Evolutionary conservation across 1,140 invertebrate genomes (phyloP).

Genomic region (Planococcus citri): DNA sequence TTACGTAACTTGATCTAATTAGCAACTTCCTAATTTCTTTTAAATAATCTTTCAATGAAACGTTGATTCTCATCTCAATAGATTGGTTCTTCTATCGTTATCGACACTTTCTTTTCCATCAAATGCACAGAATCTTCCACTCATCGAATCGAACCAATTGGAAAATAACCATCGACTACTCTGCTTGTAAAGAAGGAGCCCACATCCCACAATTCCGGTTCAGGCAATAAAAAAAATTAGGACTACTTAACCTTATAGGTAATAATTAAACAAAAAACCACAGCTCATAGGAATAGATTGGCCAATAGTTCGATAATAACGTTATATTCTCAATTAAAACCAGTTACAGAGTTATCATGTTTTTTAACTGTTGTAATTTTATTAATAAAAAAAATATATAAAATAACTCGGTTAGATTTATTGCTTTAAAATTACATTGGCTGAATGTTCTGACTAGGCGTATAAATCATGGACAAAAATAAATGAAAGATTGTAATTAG

Average conservation of each 20-base stretch:
- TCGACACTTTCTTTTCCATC: too few species aligned
- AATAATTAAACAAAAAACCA: neutral
- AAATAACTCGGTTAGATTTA: constrained; percentile 11
- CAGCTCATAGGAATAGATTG: neutral
- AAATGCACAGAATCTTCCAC: too few species aligned
- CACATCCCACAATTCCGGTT: too few species aligned
- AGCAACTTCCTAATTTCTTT: too few species aligned
- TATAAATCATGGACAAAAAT: neutral
- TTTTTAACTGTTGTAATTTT: constrained; percentile 11
- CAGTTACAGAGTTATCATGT: neutral
- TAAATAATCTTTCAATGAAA: too few species aligned
- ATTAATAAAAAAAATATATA: neutral
- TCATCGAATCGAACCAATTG: too few species aligned
- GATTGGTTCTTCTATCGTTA: too few species aligned
- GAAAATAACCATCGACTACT: too few species aligned
- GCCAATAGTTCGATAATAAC: neutral
- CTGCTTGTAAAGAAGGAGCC: too few species aligned
- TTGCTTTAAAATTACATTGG: constrained; percentile 12
- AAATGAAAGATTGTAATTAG: constrained; percentile 18
- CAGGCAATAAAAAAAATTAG: neutral
- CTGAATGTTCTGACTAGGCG: neutral
- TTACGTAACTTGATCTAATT: too few species aligned
- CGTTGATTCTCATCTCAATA: too few species aligned
- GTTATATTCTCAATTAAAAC: constrained; percentile 10
- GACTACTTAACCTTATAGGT: neutral